A percentile compares a stretch with the other conserved stretches of the same genome.
These are phyloP conservation scores for Crotalus horridus DNA, from an alignment of 2,113 vertebrate genomes.

Conservation along the genomic window DNA sequence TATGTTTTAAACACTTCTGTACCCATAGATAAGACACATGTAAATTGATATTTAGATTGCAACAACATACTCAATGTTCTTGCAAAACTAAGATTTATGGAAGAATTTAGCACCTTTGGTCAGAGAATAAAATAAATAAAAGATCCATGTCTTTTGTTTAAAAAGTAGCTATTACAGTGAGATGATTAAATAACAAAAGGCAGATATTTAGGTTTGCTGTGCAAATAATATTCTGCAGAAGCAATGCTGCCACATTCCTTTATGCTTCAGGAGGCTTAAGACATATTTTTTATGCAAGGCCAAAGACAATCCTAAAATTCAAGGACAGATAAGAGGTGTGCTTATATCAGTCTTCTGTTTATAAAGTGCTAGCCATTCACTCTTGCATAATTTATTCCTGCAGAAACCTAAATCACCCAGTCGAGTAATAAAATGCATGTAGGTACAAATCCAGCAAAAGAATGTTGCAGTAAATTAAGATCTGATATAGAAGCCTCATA, in stretches of 20 bases:
- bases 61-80: neutral
- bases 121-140: constrained; percentile 59
- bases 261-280: constrained; percentile 31
- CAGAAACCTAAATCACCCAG: constrained; percentile 56
- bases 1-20: neutral
- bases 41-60: neutral
- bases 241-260: constrained; percentile 3
- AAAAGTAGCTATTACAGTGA: constrained; percentile 49
- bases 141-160: constrained; percentile 45
- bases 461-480: constrained; percentile 56
- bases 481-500: constrained; percentile 38
- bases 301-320: constrained; percentile 60
- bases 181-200: constrained; percentile 54
- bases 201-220: constrained; percentile 54
- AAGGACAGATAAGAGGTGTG: constrained; percentile 55
- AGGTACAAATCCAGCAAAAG: constrained; percentile 41
- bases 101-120: constrained; percentile 35
- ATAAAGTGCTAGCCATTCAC: constrained; percentile 46
- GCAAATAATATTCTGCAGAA: constrained; percentile 33
- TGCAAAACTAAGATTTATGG: constrained; percentile 33
- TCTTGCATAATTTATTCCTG: constrained; percentile 55
- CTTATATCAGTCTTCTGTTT: constrained; percentile 44
- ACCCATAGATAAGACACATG: neutral
- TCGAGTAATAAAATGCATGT: constrained; percentile 49
- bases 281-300: constrained; percentile 49